A percentile compares a stretch with the other conserved stretches of the same genome.
These are phyloP conservation scores for Dicaeum eximium DNA, from an alignment of 2,113 vertebrate genomes.

Conservation along the genomic window DNA sequence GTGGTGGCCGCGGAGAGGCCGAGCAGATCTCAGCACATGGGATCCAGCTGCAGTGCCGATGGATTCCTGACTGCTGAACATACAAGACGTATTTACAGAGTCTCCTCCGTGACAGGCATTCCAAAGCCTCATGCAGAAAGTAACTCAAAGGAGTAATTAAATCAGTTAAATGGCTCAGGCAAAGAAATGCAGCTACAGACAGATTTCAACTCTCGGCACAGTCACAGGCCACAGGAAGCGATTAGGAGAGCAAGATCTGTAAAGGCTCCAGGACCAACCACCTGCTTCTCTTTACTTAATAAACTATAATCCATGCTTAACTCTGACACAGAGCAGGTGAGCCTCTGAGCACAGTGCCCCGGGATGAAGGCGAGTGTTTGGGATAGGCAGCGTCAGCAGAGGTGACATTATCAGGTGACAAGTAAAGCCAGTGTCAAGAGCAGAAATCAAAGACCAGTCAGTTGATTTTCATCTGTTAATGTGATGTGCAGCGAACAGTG, in stretches of 20 bases:
- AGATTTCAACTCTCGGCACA: background rate
- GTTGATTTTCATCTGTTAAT: background rate
- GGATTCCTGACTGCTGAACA: background rate
- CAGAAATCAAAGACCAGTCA: background rate
- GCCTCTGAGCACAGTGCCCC: background rate
- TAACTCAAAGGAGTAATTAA: conserved; percentile 32
- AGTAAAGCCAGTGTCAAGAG: background rate
- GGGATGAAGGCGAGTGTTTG: accelerated
- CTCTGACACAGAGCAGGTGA: background rate
- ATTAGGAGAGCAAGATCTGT: background rate
- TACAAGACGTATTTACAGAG: background rate
- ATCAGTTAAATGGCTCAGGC: conserved; percentile 24
- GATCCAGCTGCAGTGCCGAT: background rate
- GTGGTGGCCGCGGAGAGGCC: accelerated
- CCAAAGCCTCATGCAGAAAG: background rate
- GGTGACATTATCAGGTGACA: background rate
- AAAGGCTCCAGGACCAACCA: background rate
- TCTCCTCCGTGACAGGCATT: background rate
- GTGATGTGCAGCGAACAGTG: accelerated
- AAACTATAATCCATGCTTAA: background rate
- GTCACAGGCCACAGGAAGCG: background rate
- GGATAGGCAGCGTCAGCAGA: background rate
- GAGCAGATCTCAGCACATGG: background rate
- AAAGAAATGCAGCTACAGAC: background rate
- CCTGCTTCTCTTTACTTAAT: background rate